Evolutionary conservation across 2,888 invertebrate genomes (phyloP).

Genomic region (Anthophora plumipes): DNA sequence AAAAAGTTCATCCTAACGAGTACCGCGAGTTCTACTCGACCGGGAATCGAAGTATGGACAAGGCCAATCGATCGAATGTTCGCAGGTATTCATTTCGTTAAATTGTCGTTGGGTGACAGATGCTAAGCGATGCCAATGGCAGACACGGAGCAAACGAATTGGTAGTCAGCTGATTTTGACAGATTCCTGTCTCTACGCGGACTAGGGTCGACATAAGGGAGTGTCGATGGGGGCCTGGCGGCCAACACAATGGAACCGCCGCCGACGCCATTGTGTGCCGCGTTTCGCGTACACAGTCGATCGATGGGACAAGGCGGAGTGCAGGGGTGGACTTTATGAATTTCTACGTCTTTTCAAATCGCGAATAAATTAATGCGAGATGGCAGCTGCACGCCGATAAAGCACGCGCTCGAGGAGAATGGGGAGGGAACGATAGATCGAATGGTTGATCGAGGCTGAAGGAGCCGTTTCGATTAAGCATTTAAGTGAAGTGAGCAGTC

Average conservation of each 20-base stretch:
- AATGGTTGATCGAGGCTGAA: not conserved
- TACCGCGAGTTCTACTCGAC: not conserved
- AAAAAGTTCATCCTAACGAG: not conserved
- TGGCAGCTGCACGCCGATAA: conserved; percentile 62
- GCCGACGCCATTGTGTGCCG: conserved; percentile 60
- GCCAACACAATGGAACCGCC: conserved; percentile 58
- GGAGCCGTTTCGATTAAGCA: conserved; percentile 1
- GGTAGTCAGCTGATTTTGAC: conserved; percentile 77
- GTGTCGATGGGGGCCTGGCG: conserved; percentile 32
- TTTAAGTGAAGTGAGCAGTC: conserved; percentile 32
- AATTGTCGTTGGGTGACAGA: conserved; percentile 62
- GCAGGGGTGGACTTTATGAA: conserved; percentile 32
- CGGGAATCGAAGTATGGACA: not conserved
- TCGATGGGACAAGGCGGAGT: conserved; percentile 34
- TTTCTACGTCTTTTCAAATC: conserved; percentile 56
- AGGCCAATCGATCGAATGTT: conserved; percentile 39
- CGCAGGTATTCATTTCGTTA: conserved; percentile 42
- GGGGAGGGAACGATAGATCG: not conserved
- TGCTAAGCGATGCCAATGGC: conserved; percentile 56
- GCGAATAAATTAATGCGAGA: conserved; percentile 62
- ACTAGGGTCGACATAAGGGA: conserved; percentile 38
- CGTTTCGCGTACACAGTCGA: conserved; percentile 56
- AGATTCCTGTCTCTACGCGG: conserved; percentile 61
- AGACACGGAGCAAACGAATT: conserved; percentile 63
- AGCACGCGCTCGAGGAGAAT: conserved; percentile 30